Evolutionary conservation across 1,140 invertebrate genomes (phyloP).

Genomic region (Drosophila neocordata): DNA sequence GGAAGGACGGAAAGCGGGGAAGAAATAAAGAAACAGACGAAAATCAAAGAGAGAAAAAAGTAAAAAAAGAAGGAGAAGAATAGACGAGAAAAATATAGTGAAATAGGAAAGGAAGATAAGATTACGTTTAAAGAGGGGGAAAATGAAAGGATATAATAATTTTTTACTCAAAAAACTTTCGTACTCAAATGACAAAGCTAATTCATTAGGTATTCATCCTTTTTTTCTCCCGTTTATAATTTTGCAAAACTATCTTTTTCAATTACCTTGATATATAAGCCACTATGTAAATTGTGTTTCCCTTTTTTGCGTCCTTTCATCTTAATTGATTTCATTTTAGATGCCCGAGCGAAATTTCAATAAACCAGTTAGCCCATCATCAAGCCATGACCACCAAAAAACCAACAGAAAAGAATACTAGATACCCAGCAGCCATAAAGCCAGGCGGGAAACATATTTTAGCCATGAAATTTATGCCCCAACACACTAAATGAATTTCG

Average conservation of each 20-base stretch:
- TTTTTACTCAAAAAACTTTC: too few species aligned
- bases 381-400: constrained; percentile 27
- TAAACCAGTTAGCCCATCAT: constrained; percentile 57
- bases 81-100: too few species aligned
- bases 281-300: constrained; percentile 11
- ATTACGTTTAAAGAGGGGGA: too few species aligned
- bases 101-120: too few species aligned
- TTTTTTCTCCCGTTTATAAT: constrained; percentile 2
- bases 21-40: background rate
- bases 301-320: constrained; percentile 12
- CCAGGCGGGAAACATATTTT: constrained; percentile 65
- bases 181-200: background rate
- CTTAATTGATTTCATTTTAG: constrained; percentile 62
- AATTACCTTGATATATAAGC: constrained; percentile 11
- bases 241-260: constrained; percentile 1
- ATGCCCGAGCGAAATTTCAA: constrained; percentile 41
- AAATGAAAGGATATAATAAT: too few species aligned
- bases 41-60: too few species aligned
- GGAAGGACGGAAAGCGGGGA: background rate
- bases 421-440: constrained; percentile 38
- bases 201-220: background rate
- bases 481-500: constrained; percentile 66
- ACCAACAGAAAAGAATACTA: constrained; percentile 9
- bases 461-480: constrained; percentile 75
- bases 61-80: too few species aligned